phyloP scores from a whole-genome alignment of 2,888 invertebrate genomes.

The Vanessa cardui region DNA sequence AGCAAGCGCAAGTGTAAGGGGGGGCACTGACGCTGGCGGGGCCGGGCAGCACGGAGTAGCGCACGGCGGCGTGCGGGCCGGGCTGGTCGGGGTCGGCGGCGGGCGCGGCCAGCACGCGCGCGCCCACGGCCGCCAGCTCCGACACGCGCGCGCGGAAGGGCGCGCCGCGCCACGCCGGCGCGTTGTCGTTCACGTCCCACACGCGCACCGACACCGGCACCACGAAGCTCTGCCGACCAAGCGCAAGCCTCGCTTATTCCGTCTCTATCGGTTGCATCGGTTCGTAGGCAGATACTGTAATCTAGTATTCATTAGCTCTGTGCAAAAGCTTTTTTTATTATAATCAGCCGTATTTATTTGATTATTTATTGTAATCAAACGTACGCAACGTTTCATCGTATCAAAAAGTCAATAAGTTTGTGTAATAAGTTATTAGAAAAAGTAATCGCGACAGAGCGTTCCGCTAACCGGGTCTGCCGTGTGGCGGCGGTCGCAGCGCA shows the following conservation, averaged over 20 bases:
- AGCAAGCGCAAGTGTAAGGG: too few relatives aligned
- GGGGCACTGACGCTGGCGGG: slow-evolving; percentile 84
- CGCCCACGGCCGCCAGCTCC: slow-evolving; percentile 88
- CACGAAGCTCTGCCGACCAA: slow-evolving; percentile 85
- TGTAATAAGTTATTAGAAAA: too few relatives aligned
- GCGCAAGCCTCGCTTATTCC: too few relatives aligned
- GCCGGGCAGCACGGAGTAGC: slow-evolving; percentile 91
- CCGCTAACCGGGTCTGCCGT: slow-evolving; percentile 88
- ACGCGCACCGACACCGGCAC: slow-evolving; percentile 93
- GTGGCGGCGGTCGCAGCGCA: slow-evolving; percentile 91
- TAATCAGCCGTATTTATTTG: too few relatives aligned
- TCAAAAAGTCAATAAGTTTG: too few relatives aligned
- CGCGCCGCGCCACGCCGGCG: slow-evolving; percentile 90
- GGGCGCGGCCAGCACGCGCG: slow-evolving; percentile 89
- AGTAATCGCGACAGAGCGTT: too few relatives aligned
- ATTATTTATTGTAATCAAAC: too few relatives aligned
- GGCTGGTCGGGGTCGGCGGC: slow-evolving; percentile 93
- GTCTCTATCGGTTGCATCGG: too few relatives aligned
- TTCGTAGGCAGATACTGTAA: too few relatives aligned
- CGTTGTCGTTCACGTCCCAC: slow-evolving; percentile 95
- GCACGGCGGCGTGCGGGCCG: slow-evolving; percentile 93
- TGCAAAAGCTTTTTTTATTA: too few relatives aligned
- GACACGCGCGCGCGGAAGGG: slow-evolving; percentile 92
- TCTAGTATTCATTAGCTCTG: too few relatives aligned
- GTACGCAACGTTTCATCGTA: too few relatives aligned